A percentile compares a stretch with the other conserved stretches of the same genome.
phyloP scores from a whole-genome alignment of 2,888 invertebrate genomes.

The Philereme transversata region DNA sequence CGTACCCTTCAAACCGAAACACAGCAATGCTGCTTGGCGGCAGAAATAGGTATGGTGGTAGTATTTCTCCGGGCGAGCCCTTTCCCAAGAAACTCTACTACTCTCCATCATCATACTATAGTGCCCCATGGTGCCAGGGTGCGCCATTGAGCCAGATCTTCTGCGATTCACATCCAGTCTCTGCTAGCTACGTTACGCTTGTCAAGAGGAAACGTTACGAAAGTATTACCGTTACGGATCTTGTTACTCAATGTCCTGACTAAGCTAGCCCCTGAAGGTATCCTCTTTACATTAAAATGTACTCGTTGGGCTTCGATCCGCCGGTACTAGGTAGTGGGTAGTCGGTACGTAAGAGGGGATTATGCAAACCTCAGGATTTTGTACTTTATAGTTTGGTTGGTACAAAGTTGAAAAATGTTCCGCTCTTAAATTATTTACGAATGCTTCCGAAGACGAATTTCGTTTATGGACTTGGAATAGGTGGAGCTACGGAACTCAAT shows the following conservation, averaged over 20 bases:
- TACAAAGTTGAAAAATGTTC: not conserved
- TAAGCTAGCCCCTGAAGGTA: slow-evolving; percentile 16
- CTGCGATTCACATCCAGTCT: too few species aligned
- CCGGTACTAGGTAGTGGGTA: not conserved
- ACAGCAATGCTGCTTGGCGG: too few species aligned
- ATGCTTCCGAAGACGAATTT: not conserved
- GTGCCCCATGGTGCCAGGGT: too few species aligned
- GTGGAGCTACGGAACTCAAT: not conserved
- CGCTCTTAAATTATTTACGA: not conserved
- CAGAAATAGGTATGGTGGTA: too few species aligned
- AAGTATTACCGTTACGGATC: not conserved
- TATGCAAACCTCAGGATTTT: slow-evolving; percentile 17
- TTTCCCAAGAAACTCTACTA: too few species aligned
- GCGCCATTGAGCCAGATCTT: too few species aligned
- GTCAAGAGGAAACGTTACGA: too few species aligned
- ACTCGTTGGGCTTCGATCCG: slow-evolving; percentile 10
- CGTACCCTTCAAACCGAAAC: too few species aligned
- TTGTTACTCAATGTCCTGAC: not conserved
- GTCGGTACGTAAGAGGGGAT: slow-evolving; percentile 1
- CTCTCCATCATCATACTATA: too few species aligned
- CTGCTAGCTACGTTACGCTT: too few species aligned
- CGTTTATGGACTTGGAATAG: not conserved
- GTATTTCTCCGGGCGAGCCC: too few species aligned
- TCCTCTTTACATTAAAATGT: slow-evolving; percentile 27
- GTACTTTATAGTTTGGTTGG: slow-evolving; percentile 6